Evolutionary conservation across 2,797 vertebrate species (phyloP).

Genomic region (Clangula hyemalis): DNA sequence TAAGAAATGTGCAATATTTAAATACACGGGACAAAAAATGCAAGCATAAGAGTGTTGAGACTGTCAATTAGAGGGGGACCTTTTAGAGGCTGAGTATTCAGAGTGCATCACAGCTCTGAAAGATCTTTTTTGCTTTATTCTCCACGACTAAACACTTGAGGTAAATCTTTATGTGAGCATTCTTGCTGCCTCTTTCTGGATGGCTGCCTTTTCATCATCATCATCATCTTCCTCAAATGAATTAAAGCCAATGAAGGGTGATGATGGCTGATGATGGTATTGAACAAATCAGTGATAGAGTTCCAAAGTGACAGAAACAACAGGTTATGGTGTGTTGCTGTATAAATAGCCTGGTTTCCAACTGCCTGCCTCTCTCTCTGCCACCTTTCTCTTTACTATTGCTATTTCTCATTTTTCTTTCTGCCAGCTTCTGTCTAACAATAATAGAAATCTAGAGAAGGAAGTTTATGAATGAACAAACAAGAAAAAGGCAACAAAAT

Average conservation of each 20-base stretch:
- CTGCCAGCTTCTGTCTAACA: conserved; percentile 55
- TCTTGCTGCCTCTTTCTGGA: background rate
- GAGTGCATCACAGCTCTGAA: background rate
- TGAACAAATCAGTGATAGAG: background rate
- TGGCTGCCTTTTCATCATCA: background rate
- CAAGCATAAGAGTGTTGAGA: background rate
- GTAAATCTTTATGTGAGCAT: background rate
- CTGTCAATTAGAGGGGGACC: background rate
- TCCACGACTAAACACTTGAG: background rate
- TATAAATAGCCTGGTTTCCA: background rate
- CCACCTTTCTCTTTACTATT: conserved; percentile 34
- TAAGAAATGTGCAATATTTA: background rate
- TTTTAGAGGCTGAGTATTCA: background rate
- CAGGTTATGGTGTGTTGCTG: background rate
- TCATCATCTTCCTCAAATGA: background rate
- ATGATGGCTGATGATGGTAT: background rate
- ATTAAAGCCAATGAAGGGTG: background rate
- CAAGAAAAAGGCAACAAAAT: background rate
- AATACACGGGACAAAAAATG: background rate
- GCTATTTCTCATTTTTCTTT: conserved; percentile 58
- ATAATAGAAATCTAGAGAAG: conserved; percentile 43
- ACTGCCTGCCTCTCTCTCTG: background rate
- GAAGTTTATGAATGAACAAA: conserved; percentile 14
- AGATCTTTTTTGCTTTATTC: background rate
- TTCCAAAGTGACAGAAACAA: background rate